Evolutionary conservation across 53 echinoderm and acorn worm genomes (phyloP), one percentile per base, ranked within the genome.

Genomic region (Paracentrotus lividus): DNA sequence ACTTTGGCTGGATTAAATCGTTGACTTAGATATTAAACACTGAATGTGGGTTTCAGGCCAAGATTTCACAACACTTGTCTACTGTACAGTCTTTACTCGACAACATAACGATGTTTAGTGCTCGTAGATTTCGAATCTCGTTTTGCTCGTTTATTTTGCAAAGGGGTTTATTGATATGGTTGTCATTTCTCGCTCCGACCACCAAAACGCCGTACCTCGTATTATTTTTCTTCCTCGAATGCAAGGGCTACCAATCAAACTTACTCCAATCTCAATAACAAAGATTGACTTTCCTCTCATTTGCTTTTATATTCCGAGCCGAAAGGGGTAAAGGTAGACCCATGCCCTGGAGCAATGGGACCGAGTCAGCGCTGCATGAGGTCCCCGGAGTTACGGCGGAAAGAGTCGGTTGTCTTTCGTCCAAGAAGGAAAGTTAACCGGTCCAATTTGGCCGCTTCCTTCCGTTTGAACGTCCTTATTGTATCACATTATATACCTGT

Each of bases 341-440:
- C 14, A 33, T 89, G 59, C 89, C 89, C 89, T 57, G 5, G n/a
- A 65, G 89, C 89, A 24, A 60, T 89, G 20, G 60, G 64, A 89
- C 24, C 89, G 65, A 43, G 42, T 61, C 44, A 20, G 10, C 7
- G 38, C 89, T 10, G 89, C 89, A 89, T 89, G 89, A 65, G 89
- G 89, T 89, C 89, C 65, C 64, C 24, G 89, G 64, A 89, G 89
- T 27, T 64, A 58, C 64, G 89, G 89, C 89, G 64, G 89, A 89
- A 88, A 60, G 64, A 64, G 64, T 89, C 64, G 89, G 60, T 65
- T 56, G 89, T n/a, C 38, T 58, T 64, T 89, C 64, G 89, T 44
- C 55, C 87, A 87, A 54, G 87, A 87, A 34, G 31, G 34, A 56
- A 87, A 87, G 87, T 57, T 55, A 53, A 57, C 54, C 21, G 31